These are phyloP conservation scores for Thereva unica DNA, from an alignment of 2,888 invertebrate species.

Conservation along the genomic window DNA sequence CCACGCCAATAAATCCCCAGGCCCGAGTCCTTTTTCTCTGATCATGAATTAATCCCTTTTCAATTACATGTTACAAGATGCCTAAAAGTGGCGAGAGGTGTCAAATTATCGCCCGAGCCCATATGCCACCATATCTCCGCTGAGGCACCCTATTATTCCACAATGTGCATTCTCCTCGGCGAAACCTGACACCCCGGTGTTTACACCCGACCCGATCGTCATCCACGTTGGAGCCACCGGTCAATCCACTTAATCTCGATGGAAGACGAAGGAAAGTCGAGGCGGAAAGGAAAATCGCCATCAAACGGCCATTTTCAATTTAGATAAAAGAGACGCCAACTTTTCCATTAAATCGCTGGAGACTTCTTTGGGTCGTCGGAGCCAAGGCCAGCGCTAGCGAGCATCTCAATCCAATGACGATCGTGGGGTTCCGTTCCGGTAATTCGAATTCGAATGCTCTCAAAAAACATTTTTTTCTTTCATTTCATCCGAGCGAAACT, in stretches of 20 bases:
- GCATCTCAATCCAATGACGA: no score
- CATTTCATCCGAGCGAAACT: no score
- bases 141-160: not conserved
- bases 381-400: no score
- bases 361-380: no score
- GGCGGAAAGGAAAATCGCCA: no score
- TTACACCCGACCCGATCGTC: not conserved
- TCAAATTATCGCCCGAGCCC: conserved; percentile 3
- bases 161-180: not conserved
- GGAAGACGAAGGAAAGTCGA: no score
- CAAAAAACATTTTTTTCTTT: no score
- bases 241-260: not conserved
- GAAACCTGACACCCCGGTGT: not conserved
- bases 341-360: no score
- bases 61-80: not conserved
- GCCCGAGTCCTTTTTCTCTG: not conserved
- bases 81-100: not conserved
- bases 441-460: no score
- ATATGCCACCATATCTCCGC: conserved; percentile 3
- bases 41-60: not conserved
- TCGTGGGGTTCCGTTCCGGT: no score
- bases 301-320: no score
- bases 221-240: not conserved
- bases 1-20: not conserved
- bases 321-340: no score